These are phyloP conservation scores for Dipus sagitta DNA, from an alignment of 2,797 vertebrate genomes.

Conservation along the genomic window DNA sequence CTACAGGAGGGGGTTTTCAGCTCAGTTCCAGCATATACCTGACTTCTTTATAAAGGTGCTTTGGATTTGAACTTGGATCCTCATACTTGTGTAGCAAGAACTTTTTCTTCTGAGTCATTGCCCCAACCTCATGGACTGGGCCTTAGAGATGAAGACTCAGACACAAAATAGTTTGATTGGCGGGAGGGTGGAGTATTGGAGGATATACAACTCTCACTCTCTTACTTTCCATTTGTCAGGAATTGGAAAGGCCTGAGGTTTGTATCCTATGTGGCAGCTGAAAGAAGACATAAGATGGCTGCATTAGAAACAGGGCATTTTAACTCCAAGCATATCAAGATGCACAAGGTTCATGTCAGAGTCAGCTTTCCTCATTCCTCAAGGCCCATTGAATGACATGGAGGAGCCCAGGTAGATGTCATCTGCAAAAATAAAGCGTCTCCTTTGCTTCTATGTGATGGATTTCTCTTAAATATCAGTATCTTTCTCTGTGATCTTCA, in stretches of 20 bases:
- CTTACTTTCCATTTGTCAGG: background rate
- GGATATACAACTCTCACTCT: background rate
- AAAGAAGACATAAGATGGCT: background rate
- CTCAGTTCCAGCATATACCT: too few relatives aligned
- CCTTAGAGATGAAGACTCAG: background rate
- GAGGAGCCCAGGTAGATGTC: background rate
- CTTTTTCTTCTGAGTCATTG: too few relatives aligned
- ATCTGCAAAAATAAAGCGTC: background rate
- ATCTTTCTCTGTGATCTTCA: slow-evolving; percentile 7
- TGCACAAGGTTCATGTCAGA: background rate
- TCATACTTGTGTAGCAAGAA: too few relatives aligned
- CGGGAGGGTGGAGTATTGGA: background rate
- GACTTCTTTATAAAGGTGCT: too few relatives aligned
- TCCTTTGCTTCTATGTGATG: background rate
- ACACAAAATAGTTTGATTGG: background rate
- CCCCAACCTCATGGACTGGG: background rate
- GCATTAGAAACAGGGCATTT: background rate
- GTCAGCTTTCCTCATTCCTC: background rate
- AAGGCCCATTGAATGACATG: background rate
- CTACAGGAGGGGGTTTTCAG: too few relatives aligned
- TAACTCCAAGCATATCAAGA: background rate
- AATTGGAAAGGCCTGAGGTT: background rate
- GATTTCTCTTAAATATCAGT: background rate
- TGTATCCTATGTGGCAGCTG: background rate
- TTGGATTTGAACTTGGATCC: too few relatives aligned